Conservation (phyloP, 2,113 vertebrate genomes). For the Telmatochromis sp. region DNA sequence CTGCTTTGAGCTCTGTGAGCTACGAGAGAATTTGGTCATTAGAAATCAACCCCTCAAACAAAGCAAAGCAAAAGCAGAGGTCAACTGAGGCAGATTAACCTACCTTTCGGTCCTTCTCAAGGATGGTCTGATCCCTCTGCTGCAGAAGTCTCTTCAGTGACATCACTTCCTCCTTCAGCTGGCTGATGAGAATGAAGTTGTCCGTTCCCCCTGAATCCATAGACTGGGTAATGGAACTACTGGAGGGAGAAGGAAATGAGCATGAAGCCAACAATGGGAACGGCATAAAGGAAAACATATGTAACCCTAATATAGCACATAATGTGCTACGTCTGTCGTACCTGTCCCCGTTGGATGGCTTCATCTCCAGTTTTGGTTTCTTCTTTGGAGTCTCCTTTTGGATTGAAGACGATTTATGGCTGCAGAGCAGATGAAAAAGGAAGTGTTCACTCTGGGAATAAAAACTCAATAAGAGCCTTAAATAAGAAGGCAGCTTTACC, state of each 20-base stretch:
- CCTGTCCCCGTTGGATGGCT: constrained; percentile 99
- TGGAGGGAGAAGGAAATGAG: constrained; percentile 51
- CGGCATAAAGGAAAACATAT: not conserved
- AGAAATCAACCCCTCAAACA: not conserved
- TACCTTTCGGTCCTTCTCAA: constrained; percentile 98
- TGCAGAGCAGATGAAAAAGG: constrained; percentile 66
- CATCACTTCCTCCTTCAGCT: constrained; percentile 99
- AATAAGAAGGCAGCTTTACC: constrained; percentile 68
- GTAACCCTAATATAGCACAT: not conserved
- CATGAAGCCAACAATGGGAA: not conserved
- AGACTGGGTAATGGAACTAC: constrained; percentile 97
- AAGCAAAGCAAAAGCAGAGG: not conserved
- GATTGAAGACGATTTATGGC: constrained; percentile 98
- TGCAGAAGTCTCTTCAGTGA: constrained; percentile 94
- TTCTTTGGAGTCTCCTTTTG: constrained; percentile 99
- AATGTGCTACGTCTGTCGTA: constrained; percentile 34
- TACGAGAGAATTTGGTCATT: constrained; percentile 42
- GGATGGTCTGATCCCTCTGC: constrained; percentile 94
- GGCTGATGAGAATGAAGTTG: constrained; percentile 99
- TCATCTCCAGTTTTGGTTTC: constrained; percentile 98
- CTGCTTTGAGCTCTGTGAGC: constrained; percentile 96
- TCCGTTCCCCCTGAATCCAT: constrained; percentile 97
- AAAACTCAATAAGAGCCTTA: not conserved
- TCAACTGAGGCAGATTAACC: not conserved
- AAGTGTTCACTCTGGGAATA: not conserved